Conservation (phyloP, 2,888 invertebrate genomes). For the Elysia crispata region DNA sequence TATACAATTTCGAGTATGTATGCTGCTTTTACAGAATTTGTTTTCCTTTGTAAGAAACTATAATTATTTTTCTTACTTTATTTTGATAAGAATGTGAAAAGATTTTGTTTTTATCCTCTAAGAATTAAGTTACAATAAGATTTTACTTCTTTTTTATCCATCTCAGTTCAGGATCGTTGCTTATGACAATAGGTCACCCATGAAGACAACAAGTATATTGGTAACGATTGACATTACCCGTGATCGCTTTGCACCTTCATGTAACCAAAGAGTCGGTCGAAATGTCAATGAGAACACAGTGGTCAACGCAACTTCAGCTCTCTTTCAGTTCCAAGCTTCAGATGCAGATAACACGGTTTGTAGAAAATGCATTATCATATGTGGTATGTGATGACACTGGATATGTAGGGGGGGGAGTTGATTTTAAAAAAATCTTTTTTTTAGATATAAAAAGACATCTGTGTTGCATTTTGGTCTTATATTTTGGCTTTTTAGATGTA, state of each 20-base stretch:
- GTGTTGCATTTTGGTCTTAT: not conserved
- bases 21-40: no score
- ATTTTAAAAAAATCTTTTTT: no score
- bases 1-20: no score
- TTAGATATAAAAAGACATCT: no score
- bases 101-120: not conserved
- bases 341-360: conserved; percentile 61
- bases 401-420: not conserved
- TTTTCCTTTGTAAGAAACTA: no score
- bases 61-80: no score
- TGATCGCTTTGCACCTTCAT: conserved; percentile 51
- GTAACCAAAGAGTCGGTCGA: conserved; percentile 9
- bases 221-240: conserved; percentile 54
- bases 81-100: no score
- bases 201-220: conserved; percentile 36
- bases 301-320: conserved; percentile 54
- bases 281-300: conserved; percentile 59
- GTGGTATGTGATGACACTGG: not conserved
- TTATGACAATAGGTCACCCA: conserved; percentile 59
- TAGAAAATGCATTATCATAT: not conserved
- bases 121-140: not conserved
- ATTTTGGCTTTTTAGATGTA: not conserved
- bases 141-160: not conserved
- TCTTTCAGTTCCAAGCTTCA: conserved; percentile 61
- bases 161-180: conserved; percentile 64